Evolutionary conservation across 2,113 vertebrate genomes (phyloP), one percentile per base, ranked within the genome.

Genomic region (Electrona antarctica): DNA sequence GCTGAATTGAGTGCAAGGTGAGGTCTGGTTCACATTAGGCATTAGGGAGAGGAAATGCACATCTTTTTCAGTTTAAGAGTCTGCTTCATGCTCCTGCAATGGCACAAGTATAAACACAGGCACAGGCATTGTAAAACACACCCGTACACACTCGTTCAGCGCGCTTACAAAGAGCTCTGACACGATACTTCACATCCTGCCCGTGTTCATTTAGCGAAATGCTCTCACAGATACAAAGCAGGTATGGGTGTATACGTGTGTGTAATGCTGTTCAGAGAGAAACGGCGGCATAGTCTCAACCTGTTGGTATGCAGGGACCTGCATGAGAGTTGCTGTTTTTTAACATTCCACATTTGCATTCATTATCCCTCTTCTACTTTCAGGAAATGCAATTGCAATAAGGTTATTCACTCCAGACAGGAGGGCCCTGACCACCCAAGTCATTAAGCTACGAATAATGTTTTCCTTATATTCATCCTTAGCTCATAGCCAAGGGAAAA

Each of bases 21-120:
- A 82, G 67, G 86, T 85, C 89, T 92, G 91, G 73, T 88, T 87
- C 81, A 54, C 79, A 90, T 90, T 91, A 91, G 64, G 76, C 85
- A 84, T 88, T 76, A 84, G 83, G 85, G 81, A 81, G 74, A 67
- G 77, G 76, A 89, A 87, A 85, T 7, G 61, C 85, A 86, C 88
- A 90, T 90, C 86, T 91, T 92, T 90, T 91, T 89, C 81, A 85
- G 86, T 81, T 92, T 89, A 89, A 41, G 74, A 79, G 74, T 83
- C 68, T 67, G 77, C 77, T 87, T 86, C 79, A 83, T 84, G 83
- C 82, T 83, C 73, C 73, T 33, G 13, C 87, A 85, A 81, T 83
- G 77, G 85, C 81, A 86, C 68, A 66, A 73, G 74, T 73, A 73
- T 86, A 90, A 90, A 89, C 88, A 90, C 77, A 78, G 87, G 61